Percentiles rank a stretch among this genome's conserved stretches.
Conservation (phyloP, 2,888 invertebrate species). For the Hanleya hanleyi region DNA sequence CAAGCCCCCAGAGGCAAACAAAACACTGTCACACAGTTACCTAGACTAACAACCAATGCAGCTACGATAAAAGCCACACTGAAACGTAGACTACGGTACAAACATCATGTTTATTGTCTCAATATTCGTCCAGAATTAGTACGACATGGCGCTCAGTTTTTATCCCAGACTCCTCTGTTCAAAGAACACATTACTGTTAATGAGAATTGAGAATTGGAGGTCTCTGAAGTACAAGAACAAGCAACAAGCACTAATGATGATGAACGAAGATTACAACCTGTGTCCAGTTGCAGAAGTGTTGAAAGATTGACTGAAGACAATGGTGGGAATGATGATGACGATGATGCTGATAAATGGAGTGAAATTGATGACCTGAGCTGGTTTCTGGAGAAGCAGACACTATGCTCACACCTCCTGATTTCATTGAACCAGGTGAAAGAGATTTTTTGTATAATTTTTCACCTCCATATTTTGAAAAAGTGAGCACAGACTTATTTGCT, state of each 20-base stretch:
- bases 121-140: slow-evolving; percentile 35
- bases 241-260: not conserved
- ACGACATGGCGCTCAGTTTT: slow-evolving; percentile 15
- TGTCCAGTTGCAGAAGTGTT: no score
- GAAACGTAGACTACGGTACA: slow-evolving; percentile 32
- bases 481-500: slow-evolving; percentile 14
- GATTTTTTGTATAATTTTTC: slow-evolving; percentile 36
- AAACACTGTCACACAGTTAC: no score
- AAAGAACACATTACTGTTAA: no score
- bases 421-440: slow-evolving; percentile 31
- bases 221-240: not conserved
- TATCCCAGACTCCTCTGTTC: no score
- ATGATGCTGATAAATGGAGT: slow-evolving; percentile 22
- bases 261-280: no score
- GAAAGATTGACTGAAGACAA: no score
- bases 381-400: slow-evolving; percentile 30
- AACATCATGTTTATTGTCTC: slow-evolving; percentile 31
- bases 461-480: slow-evolving; percentile 24
- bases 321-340: not conserved
- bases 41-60: slow-evolving; percentile 15
- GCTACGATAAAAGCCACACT: slow-evolving; percentile 31
- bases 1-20: no score
- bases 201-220: not conserved
- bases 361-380: slow-evolving; percentile 31
- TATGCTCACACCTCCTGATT: slow-evolving; percentile 29